phyloP scores from a whole-genome alignment of 2,888 invertebrate genomes.

The Keiferia lycopersicella region DNA sequence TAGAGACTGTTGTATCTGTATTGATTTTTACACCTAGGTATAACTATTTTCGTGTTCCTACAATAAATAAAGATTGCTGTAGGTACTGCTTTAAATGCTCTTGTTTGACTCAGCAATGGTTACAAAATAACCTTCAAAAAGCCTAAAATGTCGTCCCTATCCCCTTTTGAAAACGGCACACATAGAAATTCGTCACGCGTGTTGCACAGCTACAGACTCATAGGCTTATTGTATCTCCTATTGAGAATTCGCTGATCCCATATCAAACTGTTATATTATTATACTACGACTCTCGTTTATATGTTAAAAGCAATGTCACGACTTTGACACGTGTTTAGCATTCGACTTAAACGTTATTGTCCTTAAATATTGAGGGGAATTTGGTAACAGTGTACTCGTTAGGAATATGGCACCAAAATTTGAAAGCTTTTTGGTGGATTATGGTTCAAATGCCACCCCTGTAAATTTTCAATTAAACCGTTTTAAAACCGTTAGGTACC shows the following conservation, averaged over 20 bases:
- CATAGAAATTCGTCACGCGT: constrained; percentile 57
- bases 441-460: neutral
- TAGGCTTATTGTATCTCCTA: constrained; percentile 32
- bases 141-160: neutral
- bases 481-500: neutral
- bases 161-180: neutral
- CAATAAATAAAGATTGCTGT: too few relatives aligned
- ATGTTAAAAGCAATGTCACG: constrained; percentile 67
- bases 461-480: neutral
- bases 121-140: neutral
- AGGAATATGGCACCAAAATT: neutral
- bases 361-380: constrained; percentile 60
- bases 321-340: constrained; percentile 78
- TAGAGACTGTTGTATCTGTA: too few relatives aligned
- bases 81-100: too few relatives aligned
- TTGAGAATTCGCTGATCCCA: constrained; percentile 45
- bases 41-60: too few relatives aligned
- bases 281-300: constrained; percentile 67
- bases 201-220: constrained; percentile 48
- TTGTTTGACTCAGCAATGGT: constrained; percentile 1
- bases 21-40: too few relatives aligned
- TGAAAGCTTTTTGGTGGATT: neutral
- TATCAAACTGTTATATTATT: constrained; percentile 71
- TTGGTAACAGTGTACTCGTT: neutral
- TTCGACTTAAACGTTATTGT: constrained; percentile 73